phyloP scores from a whole-genome alignment of 2,113 vertebrate species.

The Glaucomys volans region DNA sequence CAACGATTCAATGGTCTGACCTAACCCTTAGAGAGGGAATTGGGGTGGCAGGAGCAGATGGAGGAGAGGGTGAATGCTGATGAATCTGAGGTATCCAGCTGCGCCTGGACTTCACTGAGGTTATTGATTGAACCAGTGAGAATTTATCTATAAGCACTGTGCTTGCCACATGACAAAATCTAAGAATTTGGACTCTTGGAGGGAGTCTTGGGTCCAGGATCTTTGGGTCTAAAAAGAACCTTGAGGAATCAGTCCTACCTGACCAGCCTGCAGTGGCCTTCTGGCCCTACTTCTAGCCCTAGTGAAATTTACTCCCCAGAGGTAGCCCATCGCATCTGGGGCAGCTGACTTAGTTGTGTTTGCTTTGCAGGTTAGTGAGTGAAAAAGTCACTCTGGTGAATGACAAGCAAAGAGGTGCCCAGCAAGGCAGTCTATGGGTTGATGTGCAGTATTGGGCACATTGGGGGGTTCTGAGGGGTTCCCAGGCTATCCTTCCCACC shows the following conservation, averaged over 20 bases:
- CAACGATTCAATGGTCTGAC: background rate
- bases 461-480: too few species aligned
- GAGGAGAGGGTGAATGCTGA: background rate
- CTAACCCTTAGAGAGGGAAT: background rate
- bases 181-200: background rate
- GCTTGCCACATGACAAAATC: background rate
- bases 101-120: background rate
- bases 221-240: background rate
- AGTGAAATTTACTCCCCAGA: background rate
- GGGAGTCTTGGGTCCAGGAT: background rate
- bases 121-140: background rate
- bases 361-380: background rate
- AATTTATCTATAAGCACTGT: background rate
- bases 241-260: background rate
- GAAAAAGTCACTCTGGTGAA: background rate
- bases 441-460: background rate
- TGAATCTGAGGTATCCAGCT: background rate
- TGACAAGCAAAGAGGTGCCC: background rate
- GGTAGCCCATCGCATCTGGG: accelerated
- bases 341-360: background rate
- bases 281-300: background rate
- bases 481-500: accelerated
- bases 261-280: background rate
- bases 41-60: background rate
- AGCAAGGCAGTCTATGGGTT: background rate